Base-by-base conservation (phyloP, 2,888 invertebrate species). In the Lithosia quadra region DNA sequence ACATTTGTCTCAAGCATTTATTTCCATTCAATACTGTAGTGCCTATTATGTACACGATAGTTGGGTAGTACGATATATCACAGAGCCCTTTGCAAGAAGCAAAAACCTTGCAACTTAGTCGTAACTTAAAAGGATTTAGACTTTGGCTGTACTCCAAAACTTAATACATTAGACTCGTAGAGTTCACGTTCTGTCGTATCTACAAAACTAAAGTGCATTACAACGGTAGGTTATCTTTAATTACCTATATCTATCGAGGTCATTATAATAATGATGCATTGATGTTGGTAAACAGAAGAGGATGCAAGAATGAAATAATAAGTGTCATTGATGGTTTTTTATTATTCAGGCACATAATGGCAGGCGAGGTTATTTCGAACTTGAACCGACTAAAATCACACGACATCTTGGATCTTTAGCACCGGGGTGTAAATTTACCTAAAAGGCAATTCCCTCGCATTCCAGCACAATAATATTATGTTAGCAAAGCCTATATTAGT, bases 211-310 rank as follows among this genome's bases (percentile, higher is more conserved):
- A 61, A 55, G 53, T 66, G 60, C 60, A 60, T 39, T n/a, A 24
- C 18, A 33, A 65, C 49, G 33, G 21, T 59, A 59, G 65, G 43
- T 60, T 55, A 66, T 60, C 53, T 66, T 64, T 66, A 39, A 60
- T 55, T 66, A n/a, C n/a, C n/a, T n/a, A n/a, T 67, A 67, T 67
- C 61, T 67, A 61, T 67, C 55, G 61, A 33, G 66, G 66, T 28
- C 66, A 21, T 60, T 22, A 24, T 39, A 55, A 21, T 53, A n/a
- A 55, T 55, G 66, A 60, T 53, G n/a, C 34, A 39, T 55, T 61
- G 66, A n/a, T 61, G 24, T 39, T 43, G 15, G 22, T 28, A 33
- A 28, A 21, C 21, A 34, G 59, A 39, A 10, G 24, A 39, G 49
- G 49, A 49, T n/a, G n/a, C 49, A n/a, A 49, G 2, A 49, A n/a